Evolutionary conservation across 1,140 invertebrate species (phyloP), one percentile per base, ranked within the genome.

Genomic region (Drosophila littoralis): DNA sequence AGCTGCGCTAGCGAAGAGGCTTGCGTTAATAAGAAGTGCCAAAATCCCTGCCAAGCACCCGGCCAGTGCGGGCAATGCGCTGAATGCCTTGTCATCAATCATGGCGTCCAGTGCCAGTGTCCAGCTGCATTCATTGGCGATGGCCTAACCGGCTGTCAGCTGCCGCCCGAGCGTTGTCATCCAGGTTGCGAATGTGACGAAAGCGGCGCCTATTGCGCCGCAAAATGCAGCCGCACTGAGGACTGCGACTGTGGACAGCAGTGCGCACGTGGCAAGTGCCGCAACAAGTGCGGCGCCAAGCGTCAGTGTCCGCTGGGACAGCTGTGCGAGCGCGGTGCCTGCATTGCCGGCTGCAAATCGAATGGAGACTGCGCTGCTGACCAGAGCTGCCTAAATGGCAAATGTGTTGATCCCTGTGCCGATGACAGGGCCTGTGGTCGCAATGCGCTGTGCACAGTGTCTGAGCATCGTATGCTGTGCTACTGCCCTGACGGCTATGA

Each of bases 91-190:
- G 96, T 97, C 3, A 94, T 96, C 33, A 96, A 97, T 92, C 97
- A 98, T 79, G 94, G 96, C 33, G 95, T 96, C 1, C 96, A 97
- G 78, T 98, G 97, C 83, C 96, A 95, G 78, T 98, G 97, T 84
- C 95, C 97, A 4, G 93, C 94, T 32, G 95, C 96, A 89, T 97
- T 95, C 59, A 94, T 96, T 33, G 97, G 97, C 35, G 96, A 98
- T 92, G 96, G 97, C 7, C 92, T 96, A 0, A 94, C 96, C 1
- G 94, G 95, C 71, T 98, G 97, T 76, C 94, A 92, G 63, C 95
- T 95, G 91, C 94, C 94, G 46, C 93, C 94, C 63, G 92, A 94
- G 79, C 93, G 95, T 79, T 96, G 96, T 85, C 93, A 96, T 91
- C 93, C 94, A 1, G 91, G 86, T 46, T 96, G 96, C 72, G 94